Percentiles rank a stretch among this genome's conserved stretches.
Conservation (phyloP, 2,888 invertebrate species). For the Brachypalpus laphriformis region DNA sequence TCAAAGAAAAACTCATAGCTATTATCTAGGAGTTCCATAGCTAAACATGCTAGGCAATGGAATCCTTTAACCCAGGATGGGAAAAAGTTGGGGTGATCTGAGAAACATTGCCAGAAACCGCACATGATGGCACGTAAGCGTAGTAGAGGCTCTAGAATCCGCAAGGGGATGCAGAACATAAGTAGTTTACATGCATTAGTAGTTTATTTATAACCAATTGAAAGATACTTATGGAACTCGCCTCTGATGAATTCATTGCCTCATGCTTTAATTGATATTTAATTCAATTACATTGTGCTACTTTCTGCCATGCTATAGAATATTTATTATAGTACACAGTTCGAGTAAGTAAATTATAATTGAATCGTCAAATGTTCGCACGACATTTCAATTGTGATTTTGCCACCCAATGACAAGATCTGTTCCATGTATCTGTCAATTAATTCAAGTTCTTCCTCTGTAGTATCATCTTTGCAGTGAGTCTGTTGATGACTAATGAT, state of each 20-base stretch:
- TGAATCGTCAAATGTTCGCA: constrained; percentile 26
- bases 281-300: constrained; percentile 34
- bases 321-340: background rate
- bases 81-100: too few relatives aligned
- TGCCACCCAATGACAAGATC: constrained; percentile 19
- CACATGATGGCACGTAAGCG: too few relatives aligned
- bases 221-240: background rate
- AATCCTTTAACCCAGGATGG: too few relatives aligned
- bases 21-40: too few relatives aligned
- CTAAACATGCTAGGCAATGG: too few relatives aligned
- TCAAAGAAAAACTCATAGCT: too few relatives aligned
- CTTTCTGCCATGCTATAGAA: background rate
- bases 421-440: constrained; percentile 13
- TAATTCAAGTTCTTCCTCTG: constrained; percentile 19
- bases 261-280: constrained; percentile 25
- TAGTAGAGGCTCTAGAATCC: background rate
- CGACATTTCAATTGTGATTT: constrained; percentile 28
- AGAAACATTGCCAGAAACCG: too few relatives aligned
- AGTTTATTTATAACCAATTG: background rate
- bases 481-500: constrained; percentile 32
- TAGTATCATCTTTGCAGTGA: background rate
- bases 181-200: background rate
- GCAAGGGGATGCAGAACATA: too few relatives aligned
- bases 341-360: background rate
- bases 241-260: background rate